Conservation (phyloP, 1,140 invertebrate species). For the Nylanderia fulva region DNA sequence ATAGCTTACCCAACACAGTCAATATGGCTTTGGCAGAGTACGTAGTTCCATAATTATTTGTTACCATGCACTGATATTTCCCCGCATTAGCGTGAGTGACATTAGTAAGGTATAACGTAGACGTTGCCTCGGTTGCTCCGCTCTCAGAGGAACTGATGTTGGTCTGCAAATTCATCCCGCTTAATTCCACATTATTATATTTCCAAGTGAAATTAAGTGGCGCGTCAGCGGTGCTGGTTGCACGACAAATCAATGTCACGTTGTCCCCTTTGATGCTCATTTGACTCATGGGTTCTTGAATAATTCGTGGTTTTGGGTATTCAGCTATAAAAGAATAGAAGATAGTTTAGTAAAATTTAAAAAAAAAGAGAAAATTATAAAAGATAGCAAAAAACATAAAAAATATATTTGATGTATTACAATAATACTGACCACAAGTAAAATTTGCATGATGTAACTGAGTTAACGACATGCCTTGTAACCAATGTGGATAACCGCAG, state of each 20-base stretch:
- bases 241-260: constrained; percentile 92
- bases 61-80: constrained; percentile 96
- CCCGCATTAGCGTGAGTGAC: constrained; percentile 93
- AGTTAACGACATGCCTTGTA: constrained; percentile 89
- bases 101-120: constrained; percentile 90
- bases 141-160: constrained; percentile 78
- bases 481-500: constrained; percentile 92
- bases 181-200: constrained; percentile 93
- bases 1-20: constrained; percentile 91
- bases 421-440: constrained; percentile 89
- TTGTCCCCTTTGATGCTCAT: constrained; percentile 94
- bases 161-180: constrained; percentile 79
- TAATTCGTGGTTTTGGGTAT: constrained; percentile 94
- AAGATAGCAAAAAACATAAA: constrained; percentile 55
- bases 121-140: constrained; percentile 88
- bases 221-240: constrained; percentile 88
- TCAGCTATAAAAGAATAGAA: constrained; percentile 86
- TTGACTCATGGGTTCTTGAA: constrained; percentile 92
- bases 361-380: constrained; percentile 43
- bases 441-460: constrained; percentile 90
- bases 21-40: constrained; percentile 95
- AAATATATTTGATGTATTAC: not conserved
- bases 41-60: constrained; percentile 95
- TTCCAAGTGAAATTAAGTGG: constrained; percentile 93
- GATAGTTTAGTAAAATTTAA: constrained; percentile 34